A percentile compares a stretch with the other conserved stretches of the same genome.
phyloP scores from a whole-genome alignment of 2,888 invertebrate genomes.

The Papilio gigon region DNA sequence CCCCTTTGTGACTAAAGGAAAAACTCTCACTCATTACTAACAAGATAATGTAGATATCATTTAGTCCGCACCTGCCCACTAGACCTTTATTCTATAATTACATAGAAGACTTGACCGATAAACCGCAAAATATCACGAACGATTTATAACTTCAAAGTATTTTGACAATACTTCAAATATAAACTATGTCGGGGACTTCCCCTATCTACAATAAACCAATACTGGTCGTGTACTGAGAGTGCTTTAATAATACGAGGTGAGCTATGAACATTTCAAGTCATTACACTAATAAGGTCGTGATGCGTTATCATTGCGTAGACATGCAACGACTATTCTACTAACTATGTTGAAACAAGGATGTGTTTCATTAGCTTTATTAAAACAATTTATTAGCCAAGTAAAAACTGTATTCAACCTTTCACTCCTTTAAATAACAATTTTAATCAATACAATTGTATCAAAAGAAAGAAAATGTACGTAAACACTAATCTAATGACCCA shows the following conservation, averaged over 20 bases:
- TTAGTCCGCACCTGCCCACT: neutral
- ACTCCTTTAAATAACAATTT: too few relatives aligned
- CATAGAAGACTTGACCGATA: neutral
- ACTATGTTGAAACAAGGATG: neutral
- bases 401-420: too few relatives aligned
- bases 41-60: neutral
- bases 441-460: too few relatives aligned
- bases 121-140: neutral
- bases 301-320: constrained; percentile 9
- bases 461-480: too few relatives aligned
- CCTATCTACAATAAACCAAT: neutral
- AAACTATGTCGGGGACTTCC: neutral
- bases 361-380: too few relatives aligned
- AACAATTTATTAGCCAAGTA: too few relatives aligned
- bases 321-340: neutral
- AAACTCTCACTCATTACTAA: neutral
- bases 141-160: neutral
- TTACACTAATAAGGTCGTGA: constrained; percentile 6
- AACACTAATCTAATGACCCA: too few relatives aligned
- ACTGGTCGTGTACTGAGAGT: neutral
- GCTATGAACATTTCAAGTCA: constrained; percentile 7
- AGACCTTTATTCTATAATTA: neutral
- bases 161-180: neutral
- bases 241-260: neutral
- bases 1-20: neutral